Percentiles rank a stretch among this genome's conserved stretches.
phyloP scores from a whole-genome alignment of 2,888 invertebrate genomes.

The Diadegma fenestrale region DNA sequence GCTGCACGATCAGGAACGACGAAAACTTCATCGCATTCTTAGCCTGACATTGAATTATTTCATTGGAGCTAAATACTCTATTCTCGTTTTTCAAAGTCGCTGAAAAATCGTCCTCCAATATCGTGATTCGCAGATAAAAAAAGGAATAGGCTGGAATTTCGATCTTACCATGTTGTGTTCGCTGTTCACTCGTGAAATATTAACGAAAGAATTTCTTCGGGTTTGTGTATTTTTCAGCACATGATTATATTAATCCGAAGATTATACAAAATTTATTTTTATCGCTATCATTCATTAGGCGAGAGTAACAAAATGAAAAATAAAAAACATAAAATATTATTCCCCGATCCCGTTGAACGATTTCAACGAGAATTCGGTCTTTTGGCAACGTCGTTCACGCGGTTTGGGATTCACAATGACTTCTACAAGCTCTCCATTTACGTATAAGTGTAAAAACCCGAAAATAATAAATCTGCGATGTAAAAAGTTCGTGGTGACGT shows the following conservation, averaged over 20 bases:
- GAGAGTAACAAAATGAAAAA: neutral
- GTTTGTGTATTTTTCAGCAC: conserved; percentile 1
- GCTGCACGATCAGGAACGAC: neutral
- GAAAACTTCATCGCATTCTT: neutral
- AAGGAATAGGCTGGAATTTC: neutral
- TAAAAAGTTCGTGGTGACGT: too few species aligned
- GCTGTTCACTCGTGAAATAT: neutral
- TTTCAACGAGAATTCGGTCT: neutral
- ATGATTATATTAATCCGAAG: neutral
- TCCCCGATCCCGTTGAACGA: neutral
- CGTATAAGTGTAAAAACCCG: neutral
- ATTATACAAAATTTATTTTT: neutral
- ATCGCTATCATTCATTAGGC: too few species aligned
- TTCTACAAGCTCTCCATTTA: neutral
- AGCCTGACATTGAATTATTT: neutral
- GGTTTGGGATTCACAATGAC: neutral
- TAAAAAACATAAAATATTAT: conserved; percentile 6
- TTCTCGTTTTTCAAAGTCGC: neutral
- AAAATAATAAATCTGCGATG: neutral
- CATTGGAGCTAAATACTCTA: neutral
- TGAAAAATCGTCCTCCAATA: neutral
- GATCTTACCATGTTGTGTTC: neutral
- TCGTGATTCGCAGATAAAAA: neutral
- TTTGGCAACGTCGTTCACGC: conserved; percentile 8
- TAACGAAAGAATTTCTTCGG: neutral